These are phyloP conservation scores for Phoxinus dragarum DNA, from an alignment of 2,797 vertebrate species.

Conservation along the genomic window DNA sequence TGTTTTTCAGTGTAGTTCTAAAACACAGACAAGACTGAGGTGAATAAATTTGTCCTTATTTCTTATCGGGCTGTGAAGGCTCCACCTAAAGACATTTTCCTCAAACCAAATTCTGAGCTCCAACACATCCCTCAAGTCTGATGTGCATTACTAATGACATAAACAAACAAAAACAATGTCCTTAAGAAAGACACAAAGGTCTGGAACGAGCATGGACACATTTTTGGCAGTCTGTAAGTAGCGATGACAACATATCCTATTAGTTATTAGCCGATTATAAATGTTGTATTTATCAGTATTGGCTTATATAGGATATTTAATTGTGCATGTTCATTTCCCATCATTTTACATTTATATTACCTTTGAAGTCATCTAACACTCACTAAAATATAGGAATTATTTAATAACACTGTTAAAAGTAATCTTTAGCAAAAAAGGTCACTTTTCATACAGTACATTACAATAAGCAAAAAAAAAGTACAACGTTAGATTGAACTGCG, in stretches of 20 bases:
- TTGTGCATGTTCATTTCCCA: background rate
- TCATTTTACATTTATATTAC: background rate
- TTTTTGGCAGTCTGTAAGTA: background rate
- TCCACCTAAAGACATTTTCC: background rate
- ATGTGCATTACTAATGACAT: conserved; percentile 1
- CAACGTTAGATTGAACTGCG: too few species aligned
- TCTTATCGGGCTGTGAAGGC: background rate
- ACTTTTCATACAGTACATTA: background rate
- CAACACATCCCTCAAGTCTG: background rate
- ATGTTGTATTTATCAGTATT: background rate
- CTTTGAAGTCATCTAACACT: background rate
- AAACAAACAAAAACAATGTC: background rate
- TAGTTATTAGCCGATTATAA: background rate
- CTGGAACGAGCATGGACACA: background rate
- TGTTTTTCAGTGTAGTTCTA: background rate
- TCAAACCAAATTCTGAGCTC: conserved; percentile 7
- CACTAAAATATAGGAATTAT: background rate
- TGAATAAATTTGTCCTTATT: background rate
- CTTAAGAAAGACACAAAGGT: background rate
- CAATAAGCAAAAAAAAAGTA: too few species aligned
- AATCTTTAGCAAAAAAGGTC: background rate
- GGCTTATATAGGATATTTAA: background rate
- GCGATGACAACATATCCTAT: background rate
- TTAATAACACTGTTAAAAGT: background rate
- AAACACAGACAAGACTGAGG: background rate